Base-by-base conservation (phyloP, 2,113 vertebrate genomes). In the Macrotus californicus region DNA sequence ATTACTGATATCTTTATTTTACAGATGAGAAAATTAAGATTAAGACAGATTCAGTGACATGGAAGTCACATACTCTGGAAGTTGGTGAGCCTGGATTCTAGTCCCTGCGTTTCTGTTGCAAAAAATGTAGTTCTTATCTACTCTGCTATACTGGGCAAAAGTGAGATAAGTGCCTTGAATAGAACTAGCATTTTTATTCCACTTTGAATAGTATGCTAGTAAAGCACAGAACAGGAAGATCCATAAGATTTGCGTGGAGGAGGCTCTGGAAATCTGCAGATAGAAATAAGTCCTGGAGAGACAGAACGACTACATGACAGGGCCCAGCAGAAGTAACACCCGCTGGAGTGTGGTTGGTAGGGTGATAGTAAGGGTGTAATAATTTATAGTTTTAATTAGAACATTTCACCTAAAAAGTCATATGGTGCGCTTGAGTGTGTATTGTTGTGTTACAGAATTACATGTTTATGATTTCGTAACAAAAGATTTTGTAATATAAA, bases 191-290 rank as follows among this genome's bases (percentile, higher is more conserved):
- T 61, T 92, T 94, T 83, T 82, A 77, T 92, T 88, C 36, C 14
- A 83, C 36, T 95, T 89, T 93, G 39, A 94, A 82, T 83, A 83
- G n/a, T 46, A 84, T 67, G 16, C 87, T 91, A 77, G 69, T 86
- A 94, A 96, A 88, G 56, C 41, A 86, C 14, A 88, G 88, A 91
- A 95, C 18, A 80, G 41, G 46, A 87, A 81, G 5, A 75, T 50
- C 12, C 36, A 5, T 67, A 91, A 36, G 10, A 50, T 80, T 70
- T 84, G 52, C 16, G 46, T n/a, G 72, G 69, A 76, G 88, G 86
- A 39, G 52, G 22, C 19, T 88, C 73, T 91, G 48, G 61, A 94
- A 94, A 95, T 95, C 72, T 83, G 24, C 43, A 91, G 61, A 34
- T 19, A 79, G 34, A 81, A 85, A 52, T 64, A 81, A 90, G 70